Conservation (phyloP, 2,888 invertebrate species). For the Gasteruption jaculator region DNA sequence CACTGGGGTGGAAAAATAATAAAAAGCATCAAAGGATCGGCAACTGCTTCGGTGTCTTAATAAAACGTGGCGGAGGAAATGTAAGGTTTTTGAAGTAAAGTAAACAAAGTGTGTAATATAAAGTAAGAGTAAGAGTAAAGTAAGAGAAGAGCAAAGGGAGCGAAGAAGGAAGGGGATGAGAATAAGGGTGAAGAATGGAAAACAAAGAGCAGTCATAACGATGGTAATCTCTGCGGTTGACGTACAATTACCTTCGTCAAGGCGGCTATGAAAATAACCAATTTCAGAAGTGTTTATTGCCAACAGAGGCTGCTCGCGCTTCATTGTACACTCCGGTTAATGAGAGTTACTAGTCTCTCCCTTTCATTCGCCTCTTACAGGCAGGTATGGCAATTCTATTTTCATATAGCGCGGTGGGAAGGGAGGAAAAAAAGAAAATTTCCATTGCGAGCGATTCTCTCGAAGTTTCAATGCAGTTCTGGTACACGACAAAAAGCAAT, state of each 20-base stretch:
- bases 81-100: neutral
- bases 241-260: conserved; percentile 40
- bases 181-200: conserved; percentile 26
- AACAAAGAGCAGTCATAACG: conserved; percentile 46
- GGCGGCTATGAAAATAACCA: conserved; percentile 43
- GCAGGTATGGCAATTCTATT: no score
- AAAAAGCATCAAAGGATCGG: no score
- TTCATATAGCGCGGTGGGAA: neutral
- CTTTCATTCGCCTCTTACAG: no score
- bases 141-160: neutral
- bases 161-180: neutral
- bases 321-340: conserved; percentile 35
- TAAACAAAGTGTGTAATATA: neutral
- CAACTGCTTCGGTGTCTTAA: no score
- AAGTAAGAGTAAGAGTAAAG: conserved; percentile 4
- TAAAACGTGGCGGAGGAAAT: no score
- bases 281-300: conserved; percentile 44
- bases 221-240: conserved; percentile 46
- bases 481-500: no score
- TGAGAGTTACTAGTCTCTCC: no score
- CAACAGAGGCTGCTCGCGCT: conserved; percentile 27
- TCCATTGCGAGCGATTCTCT: neutral
- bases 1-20: no score
- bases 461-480: no score
- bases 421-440: conserved; percentile 6